Conservation (phyloP, 2,888 invertebrate genomes). For the Pasiphila rectangulata region DNA sequence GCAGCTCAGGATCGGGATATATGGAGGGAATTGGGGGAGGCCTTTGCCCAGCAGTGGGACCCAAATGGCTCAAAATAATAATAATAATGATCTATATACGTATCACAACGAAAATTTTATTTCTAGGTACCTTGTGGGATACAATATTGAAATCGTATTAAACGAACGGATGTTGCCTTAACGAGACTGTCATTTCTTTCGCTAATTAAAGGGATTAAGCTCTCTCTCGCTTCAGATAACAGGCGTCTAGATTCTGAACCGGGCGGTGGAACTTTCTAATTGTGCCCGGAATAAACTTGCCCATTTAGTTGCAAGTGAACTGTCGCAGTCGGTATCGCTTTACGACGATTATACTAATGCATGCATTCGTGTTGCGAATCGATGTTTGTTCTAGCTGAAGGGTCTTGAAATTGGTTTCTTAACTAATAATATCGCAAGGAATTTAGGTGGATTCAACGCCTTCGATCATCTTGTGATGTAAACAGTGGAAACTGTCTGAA, state of each 20-base stretch:
- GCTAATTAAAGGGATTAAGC: constrained; percentile 67
- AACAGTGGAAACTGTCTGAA: too few relatives aligned
- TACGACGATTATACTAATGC: constrained; percentile 20
- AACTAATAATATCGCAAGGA: too few relatives aligned
- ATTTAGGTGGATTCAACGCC: too few relatives aligned
- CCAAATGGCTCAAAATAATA: too few relatives aligned
- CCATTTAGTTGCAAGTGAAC: constrained; percentile 39
- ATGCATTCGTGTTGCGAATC: constrained; percentile 9
- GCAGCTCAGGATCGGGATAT: too few relatives aligned
- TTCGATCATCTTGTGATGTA: too few relatives aligned
- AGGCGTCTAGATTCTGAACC: constrained; percentile 47
- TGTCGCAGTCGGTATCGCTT: constrained; percentile 26
- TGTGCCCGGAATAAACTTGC: constrained; percentile 46
- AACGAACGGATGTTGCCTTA: constrained; percentile 23
- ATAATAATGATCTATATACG: too few relatives aligned
- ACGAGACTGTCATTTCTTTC: constrained; percentile 42
- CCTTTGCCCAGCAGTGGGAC: too few relatives aligned
- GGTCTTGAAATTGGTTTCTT: constrained; percentile 5
- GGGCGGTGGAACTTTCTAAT: constrained; percentile 47
- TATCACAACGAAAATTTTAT: too few relatives aligned
- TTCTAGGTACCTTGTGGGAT: constrained; percentile 8
- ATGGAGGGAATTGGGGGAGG: too few relatives aligned
- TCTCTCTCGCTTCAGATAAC: constrained; percentile 48
- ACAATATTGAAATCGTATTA: constrained; percentile 27
- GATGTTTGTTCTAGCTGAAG: constrained; percentile 12